These are phyloP conservation scores for Nomada fucata DNA, from an alignment of 2,888 invertebrate species.

Conservation along the genomic window DNA sequence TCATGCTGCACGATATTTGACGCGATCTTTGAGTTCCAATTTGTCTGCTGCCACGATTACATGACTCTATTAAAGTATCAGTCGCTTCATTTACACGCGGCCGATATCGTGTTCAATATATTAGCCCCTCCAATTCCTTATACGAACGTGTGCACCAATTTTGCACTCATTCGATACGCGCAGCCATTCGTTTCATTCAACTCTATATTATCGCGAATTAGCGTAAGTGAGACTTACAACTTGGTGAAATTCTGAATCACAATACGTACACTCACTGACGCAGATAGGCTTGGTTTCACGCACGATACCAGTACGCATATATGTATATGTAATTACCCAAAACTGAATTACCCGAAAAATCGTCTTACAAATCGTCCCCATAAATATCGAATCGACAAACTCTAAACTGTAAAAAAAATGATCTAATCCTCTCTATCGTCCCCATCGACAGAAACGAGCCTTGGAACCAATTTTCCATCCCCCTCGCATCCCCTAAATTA, in stretches of 20 bases:
- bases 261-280: background rate
- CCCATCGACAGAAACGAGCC: too few relatives aligned
- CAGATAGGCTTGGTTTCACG: background rate
- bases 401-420: background rate
- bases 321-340: too few relatives aligned
- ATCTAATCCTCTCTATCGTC: too few relatives aligned
- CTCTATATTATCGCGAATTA: background rate
- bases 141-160: background rate
- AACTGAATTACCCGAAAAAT: background rate
- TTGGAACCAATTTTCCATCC: too few relatives aligned
- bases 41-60: too few relatives aligned
- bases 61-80: too few relatives aligned
- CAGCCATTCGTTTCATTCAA: slow-evolving; percentile 1
- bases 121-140: background rate
- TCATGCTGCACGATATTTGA: too few relatives aligned
- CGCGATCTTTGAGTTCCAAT: too few relatives aligned
- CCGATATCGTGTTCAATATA: background rate
- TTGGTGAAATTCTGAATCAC: background rate
- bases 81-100: too few relatives aligned
- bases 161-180: background rate
- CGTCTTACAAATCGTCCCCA: background rate
- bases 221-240: slow-evolving; percentile 16
- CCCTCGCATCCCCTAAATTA: background rate
- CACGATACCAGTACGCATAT: too few relatives aligned
- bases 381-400: background rate